Evolutionary conservation across 2,797 vertebrate species (phyloP).

Genomic region (Falco cherrug): DNA sequence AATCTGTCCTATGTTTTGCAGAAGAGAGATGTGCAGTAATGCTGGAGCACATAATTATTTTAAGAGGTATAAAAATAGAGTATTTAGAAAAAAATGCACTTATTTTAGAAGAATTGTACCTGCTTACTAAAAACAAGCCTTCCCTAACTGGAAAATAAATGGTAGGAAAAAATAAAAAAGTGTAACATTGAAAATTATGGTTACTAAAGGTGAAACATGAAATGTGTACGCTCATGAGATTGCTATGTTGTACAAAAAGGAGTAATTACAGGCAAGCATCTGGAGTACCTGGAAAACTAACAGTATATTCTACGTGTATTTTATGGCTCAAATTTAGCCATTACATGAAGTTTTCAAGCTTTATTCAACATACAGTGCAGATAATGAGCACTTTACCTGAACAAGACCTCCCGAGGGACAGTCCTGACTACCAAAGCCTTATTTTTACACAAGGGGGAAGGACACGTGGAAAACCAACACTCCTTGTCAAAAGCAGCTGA

Average conservation of each 20-base stretch:
- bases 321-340: background rate
- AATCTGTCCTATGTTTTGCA: background rate
- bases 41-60: background rate
- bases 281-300: background rate
- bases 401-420: background rate
- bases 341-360: background rate
- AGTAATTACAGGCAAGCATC: background rate
- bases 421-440: background rate
- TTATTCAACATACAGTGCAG: background rate
- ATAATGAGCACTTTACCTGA: background rate
- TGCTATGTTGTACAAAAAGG: background rate
- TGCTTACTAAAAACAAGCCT: background rate
- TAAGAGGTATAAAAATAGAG: background rate
- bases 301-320: background rate
- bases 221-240: background rate
- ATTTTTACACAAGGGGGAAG: background rate
- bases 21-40: background rate
- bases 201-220: background rate
- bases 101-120: background rate
- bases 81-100: background rate
- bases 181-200: background rate
- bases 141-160: background rate
- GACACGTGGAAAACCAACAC: accelerated
- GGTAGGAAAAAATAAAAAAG: too few relatives aligned
- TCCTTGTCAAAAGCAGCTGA: background rate